Base-by-base conservation (phyloP, 2,113 vertebrate species). In the Malurus melanocephalus region DNA sequence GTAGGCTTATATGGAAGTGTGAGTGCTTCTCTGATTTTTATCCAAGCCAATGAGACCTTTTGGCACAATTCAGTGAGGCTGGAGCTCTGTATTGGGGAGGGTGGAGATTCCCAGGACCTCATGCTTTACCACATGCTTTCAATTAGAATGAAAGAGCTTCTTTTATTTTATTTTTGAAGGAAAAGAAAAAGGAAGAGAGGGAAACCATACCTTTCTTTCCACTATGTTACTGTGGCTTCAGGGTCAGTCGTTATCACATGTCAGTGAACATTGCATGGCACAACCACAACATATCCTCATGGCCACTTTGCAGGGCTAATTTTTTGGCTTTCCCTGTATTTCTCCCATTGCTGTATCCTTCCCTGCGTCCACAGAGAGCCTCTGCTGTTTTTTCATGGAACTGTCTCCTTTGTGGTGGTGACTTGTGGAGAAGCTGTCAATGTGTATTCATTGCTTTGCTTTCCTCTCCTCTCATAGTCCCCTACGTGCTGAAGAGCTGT, bases 401-500 rank as follows among this genome's bases (percentile, higher is more conserved):
- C 33, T 24, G 5, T 12, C 32, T 80, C 61, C 60, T 64, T 43
- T 72, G 32, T 27, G 42, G 38, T 72, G 66, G 38, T 72, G 66
- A 35, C 33, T 20, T 46, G 15, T 72, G 66, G 43, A 56, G 64
- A 38, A 38, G 32, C 68, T 72, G 32, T 55, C 2, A 0, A 14
- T 43, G 23, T 45, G 13, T 69, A 42, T 71, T 94, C 35, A 94
- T 13, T 76, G n/a, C 38, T 64, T 76, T 77, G 33, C 51, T 59
- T 85, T 93, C 46, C 45, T 95, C 95, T 75, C 55, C 52, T 92
- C 89, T 93, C 6, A 17, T 67, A 99, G 99, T 99, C 93, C 99
- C 99, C 78, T 98, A 99, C 60, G 99, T 99, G 92, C 95, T 99
- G 93, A 99, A 98, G 97, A 98, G 97, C 85, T 99, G 99, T 96